phyloP scores from a whole-genome alignment of 2,113 vertebrate genomes.

The Melanocharis versteri region DNA sequence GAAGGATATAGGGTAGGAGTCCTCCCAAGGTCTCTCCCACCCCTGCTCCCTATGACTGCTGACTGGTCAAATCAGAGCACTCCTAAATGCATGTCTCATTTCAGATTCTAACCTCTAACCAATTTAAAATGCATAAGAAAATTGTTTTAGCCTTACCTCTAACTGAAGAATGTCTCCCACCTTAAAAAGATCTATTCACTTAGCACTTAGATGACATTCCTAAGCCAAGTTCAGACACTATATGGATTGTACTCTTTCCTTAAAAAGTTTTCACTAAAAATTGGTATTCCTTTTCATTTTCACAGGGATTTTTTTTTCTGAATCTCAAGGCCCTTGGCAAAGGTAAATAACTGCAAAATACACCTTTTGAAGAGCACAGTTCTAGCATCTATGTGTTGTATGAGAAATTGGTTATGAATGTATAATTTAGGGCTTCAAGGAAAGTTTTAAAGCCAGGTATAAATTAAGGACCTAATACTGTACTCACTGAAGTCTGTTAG shows the following conservation, averaged over 20 bases:
- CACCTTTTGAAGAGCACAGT: neutral
- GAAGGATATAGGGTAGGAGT: neutral
- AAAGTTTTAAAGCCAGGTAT: constrained; percentile 19
- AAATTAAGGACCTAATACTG: constrained; percentile 10
- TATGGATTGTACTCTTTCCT: neutral
- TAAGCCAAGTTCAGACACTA: neutral
- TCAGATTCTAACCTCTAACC: neutral
- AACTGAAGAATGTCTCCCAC: neutral
- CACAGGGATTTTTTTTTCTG: neutral
- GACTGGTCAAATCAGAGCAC: neutral
- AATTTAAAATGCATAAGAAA: neutral
- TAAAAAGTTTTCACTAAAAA: neutral
- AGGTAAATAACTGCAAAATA: constrained; percentile 30
- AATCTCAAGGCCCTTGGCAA: neutral
- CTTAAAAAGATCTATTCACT: neutral
- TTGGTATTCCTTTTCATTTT: neutral
- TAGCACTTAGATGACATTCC: neutral
- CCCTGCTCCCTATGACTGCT: neutral
- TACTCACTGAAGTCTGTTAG: neutral
- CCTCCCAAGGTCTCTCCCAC: neutral
- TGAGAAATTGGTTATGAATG: constrained; percentile 10
- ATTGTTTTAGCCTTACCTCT: neutral
- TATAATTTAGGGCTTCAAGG: constrained; percentile 30
- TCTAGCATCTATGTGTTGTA: neutral
- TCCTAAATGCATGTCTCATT: neutral